Conservation (phyloP, 2,797 vertebrate species). For the Lacerta bilineata region DNA sequence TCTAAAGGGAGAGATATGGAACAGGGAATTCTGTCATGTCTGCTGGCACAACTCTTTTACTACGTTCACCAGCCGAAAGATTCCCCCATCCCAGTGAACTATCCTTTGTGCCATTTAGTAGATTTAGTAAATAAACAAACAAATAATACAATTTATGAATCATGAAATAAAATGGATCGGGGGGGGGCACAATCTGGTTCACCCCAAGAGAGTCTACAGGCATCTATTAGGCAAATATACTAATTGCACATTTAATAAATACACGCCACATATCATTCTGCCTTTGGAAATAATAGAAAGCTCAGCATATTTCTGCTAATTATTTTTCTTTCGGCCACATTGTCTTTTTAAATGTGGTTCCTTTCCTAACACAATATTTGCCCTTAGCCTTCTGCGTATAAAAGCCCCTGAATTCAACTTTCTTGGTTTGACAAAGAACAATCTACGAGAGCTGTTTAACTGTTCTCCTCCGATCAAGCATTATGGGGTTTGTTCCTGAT, state of each 20-base stretch:
- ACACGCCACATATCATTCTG: not conserved
- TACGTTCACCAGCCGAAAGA: not conserved
- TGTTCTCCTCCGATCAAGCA: not conserved
- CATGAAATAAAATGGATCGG: not conserved
- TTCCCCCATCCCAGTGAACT: not conserved
- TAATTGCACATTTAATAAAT: conserved; percentile 39
- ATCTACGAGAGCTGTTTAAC: not conserved
- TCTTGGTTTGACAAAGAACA: not conserved
- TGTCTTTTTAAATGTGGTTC: not conserved
- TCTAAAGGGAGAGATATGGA: too few relatives aligned
- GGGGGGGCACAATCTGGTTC: not conserved
- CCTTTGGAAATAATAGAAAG: conserved; percentile 21
- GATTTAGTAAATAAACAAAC: too few relatives aligned
- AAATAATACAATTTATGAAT: not conserved
- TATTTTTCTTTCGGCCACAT: conserved; percentile 26
- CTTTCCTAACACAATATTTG: not conserved
- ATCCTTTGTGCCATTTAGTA: not conserved
- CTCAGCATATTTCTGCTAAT: not conserved
- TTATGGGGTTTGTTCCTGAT: not conserved
- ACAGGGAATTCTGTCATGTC: too few relatives aligned
- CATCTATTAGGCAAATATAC: not conserved
- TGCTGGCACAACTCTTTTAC: too few relatives aligned
- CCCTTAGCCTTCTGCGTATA: not conserved
- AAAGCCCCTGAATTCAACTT: not conserved
- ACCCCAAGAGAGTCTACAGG: not conserved